Conservation (phyloP, 2,797 vertebrate species). For the Etheostoma perlongum region DNA sequence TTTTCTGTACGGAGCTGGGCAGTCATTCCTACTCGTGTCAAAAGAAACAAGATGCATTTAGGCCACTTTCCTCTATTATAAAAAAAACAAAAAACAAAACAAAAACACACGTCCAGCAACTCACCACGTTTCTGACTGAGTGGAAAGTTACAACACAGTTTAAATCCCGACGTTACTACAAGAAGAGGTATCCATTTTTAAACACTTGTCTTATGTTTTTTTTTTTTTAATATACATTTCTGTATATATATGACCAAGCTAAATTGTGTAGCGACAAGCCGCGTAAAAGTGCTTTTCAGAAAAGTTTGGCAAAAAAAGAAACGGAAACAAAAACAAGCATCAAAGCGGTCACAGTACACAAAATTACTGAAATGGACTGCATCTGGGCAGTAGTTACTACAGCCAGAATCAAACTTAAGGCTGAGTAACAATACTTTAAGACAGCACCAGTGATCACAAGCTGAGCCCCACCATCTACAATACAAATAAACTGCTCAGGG, state of each 20-base stretch:
- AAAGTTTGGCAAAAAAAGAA: constrained; percentile 73
- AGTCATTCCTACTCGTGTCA: constrained; percentile 66
- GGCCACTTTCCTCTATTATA: constrained; percentile 36
- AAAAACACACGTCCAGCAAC: constrained; percentile 39
- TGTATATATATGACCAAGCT: constrained; percentile 72
- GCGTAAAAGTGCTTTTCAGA: constrained; percentile 83
- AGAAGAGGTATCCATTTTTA: constrained; percentile 83
- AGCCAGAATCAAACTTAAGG: constrained; percentile 73
- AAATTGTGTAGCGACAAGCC: constrained; percentile 73
- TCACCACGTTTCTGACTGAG: constrained; percentile 56
- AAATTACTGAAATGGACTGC: constrained; percentile 68
- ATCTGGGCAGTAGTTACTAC: constrained; percentile 64
- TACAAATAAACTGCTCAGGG: constrained; percentile 57
- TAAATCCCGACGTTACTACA: constrained; percentile 75
- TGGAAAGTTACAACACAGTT: constrained; percentile 75
- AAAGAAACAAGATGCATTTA: constrained; percentile 20
- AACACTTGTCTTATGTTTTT: constrained; percentile 78
- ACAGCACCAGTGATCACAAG: constrained; percentile 80
- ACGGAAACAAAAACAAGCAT: constrained; percentile 19
- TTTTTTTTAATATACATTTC: constrained; percentile 76
- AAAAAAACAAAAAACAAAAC: constrained; percentile 2
- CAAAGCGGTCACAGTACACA: constrained; percentile 74
- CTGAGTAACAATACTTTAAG: constrained; percentile 75
- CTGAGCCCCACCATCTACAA: constrained; percentile 66
- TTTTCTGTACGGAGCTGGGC: constrained; percentile 46